phyloP scores from a whole-genome alignment of 2,797 vertebrate species.

The Coranthus polyacanthus region DNA sequence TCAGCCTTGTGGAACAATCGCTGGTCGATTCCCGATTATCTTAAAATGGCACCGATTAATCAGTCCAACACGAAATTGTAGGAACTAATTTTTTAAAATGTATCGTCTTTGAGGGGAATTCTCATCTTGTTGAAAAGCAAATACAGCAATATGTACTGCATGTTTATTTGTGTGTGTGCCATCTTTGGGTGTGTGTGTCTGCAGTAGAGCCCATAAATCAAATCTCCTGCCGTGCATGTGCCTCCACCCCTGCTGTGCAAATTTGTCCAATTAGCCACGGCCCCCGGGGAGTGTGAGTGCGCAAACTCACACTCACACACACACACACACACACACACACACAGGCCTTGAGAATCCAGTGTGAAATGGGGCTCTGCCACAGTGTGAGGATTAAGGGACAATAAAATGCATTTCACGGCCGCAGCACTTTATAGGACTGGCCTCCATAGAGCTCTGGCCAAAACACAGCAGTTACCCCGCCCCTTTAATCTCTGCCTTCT shows the following conservation, averaged over 20 bases:
- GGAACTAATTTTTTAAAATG: no score
- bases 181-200: slow-evolving; percentile 45
- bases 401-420: slow-evolving; percentile 87
- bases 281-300: slow-evolving; percentile 79
- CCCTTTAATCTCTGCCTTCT: slow-evolving; percentile 64
- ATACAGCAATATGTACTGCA: neutral
- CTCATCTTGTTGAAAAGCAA: neutral
- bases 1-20: no score
- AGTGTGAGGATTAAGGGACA: slow-evolving; percentile 88
- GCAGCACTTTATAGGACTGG: slow-evolving; percentile 78
- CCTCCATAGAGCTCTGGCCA: slow-evolving; percentile 73
- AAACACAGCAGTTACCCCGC: slow-evolving; percentile 67
- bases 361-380: slow-evolving; percentile 89
- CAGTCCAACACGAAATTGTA: no score
- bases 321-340: slow-evolving; percentile 44
- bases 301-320: slow-evolving; percentile 27
- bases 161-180: slow-evolving; percentile 20
- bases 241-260: slow-evolving; percentile 93
- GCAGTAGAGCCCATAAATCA: slow-evolving; percentile 87
- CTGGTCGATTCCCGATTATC: no score
- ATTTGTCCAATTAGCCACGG: slow-evolving; percentile 98
- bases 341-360: slow-evolving; percentile 83
- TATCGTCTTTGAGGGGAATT: neutral
- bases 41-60: no score
- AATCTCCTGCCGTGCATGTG: slow-evolving; percentile 82